Evolutionary conservation across 1,140 invertebrate genomes (phyloP), one percentile per base, ranked within the genome.

Genomic region (Propsilocerus akamusi): DNA sequence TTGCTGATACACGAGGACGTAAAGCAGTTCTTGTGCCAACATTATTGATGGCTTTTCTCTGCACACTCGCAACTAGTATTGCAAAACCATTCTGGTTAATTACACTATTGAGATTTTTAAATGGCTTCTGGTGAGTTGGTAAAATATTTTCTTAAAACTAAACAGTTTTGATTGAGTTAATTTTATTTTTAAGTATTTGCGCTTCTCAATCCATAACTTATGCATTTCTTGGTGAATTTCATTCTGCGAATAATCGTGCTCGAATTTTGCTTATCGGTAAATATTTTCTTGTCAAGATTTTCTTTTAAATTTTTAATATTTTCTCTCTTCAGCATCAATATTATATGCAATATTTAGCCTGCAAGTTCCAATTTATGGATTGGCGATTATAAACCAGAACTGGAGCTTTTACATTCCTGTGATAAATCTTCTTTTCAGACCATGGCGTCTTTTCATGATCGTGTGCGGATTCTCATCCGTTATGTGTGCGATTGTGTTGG

Each of bases 101-200:
- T 54, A 62, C 74, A 4, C 28, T 73, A 3, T 57, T 71, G 11
- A 56, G 74, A 53, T 71, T 72, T 48, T 55, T 75, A 22, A 75
- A 73, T 59, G 74, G 75, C 47, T 66, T 74, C 30, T 72, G 72
- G 74, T 77, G 64, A 69, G 67, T 67, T 25, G 25, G n/a, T 50
- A 7, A 0, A 41, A 41, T 8, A 20, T 20, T 20, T 17, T 7
- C n/a, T n/a, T n/a, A n/a, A n/a, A n/a, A n/a, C n/a, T n/a, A n/a
- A 41, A 41, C 32, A 37, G 32, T 14, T n/a, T n/a, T n/a, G n/a
- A n/a, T n/a, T n/a, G n/a, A n/a, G n/a, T 41, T 4, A 41, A 14
- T 41, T 41, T 41, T 6, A 41, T 20, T 41, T n/a, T 17, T 17
- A n/a, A 41, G 34, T 22, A 41, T 41, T 41, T 41, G 34, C 14